These are phyloP conservation scores for Micromussa lordhowensis DNA, from an alignment of 92 coral and sea anemone genomes.

Conservation along the genomic window DNA sequence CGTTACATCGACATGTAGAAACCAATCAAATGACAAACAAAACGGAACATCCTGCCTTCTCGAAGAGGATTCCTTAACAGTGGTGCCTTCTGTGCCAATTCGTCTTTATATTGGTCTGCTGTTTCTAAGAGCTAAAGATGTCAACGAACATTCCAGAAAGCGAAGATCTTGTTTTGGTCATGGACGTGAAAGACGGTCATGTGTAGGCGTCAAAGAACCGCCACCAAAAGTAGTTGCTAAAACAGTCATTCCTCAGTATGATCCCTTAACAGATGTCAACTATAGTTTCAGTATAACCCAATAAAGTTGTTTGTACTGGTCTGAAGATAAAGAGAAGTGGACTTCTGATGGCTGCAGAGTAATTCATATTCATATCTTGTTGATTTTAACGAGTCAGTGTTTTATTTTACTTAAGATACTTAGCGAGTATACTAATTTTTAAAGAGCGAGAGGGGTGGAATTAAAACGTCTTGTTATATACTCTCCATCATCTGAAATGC, in stretches of 20 bases:
- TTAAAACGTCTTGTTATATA: too few relatives aligned
- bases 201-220: slow-evolving; percentile 55
- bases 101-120: slow-evolving; percentile 3
- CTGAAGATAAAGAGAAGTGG: slow-evolving; percentile 38
- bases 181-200: slow-evolving; percentile 53
- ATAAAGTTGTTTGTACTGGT: slow-evolving; percentile 49
- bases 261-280: slow-evolving; percentile 50
- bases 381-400: too few relatives aligned
- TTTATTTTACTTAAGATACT: too few relatives aligned
- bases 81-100: slow-evolving; percentile 10
- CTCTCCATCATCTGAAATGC: too few relatives aligned
- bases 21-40: neutral
- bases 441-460: too few relatives aligned
- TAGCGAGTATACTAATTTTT: neutral
- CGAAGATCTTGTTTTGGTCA: slow-evolving; percentile 58
- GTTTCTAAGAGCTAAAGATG: neutral
- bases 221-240: slow-evolving; percentile 13
- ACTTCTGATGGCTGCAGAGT: slow-evolving; percentile 33
- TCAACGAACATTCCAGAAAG: neutral
- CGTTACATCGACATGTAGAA: neutral
- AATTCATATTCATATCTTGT: neutral
- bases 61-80: neutral
- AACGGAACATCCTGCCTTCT: neutral
- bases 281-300: slow-evolving; percentile 41
- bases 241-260: slow-evolving; percentile 24